These are phyloP conservation scores for Trichogramma evanescens DNA, from an alignment of 2,888 invertebrate genomes.

Conservation along the genomic window DNA sequence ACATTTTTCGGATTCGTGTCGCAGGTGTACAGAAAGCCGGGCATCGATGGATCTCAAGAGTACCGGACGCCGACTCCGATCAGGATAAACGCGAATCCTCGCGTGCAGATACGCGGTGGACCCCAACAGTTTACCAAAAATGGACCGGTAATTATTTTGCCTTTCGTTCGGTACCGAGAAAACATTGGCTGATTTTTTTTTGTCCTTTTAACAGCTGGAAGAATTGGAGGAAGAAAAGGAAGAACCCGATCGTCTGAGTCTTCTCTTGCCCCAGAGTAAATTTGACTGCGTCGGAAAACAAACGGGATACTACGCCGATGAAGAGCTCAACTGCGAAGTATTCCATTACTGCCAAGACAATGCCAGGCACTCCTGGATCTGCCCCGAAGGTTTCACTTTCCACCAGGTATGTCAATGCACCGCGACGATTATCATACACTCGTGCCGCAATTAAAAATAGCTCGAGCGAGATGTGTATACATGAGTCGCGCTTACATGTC, in stretches of 20 bases:
- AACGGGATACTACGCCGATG: constrained; percentile 87
- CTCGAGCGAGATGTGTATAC: neutral
- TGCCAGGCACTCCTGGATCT: constrained; percentile 86
- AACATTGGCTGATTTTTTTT: neutral
- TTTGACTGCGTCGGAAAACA: constrained; percentile 74
- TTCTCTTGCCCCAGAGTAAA: constrained; percentile 73
- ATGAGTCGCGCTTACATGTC: neutral
- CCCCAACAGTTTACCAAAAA: constrained; percentile 28
- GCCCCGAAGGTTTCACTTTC: constrained; percentile 84
- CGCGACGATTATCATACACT: neutral
- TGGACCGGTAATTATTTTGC: constrained; percentile 23
- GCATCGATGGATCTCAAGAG: constrained; percentile 24
- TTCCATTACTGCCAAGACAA: constrained; percentile 91
- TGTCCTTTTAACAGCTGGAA: constrained; percentile 15
- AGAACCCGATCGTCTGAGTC: constrained; percentile 76
- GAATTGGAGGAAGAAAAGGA: constrained; percentile 70
- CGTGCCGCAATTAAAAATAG: constrained; percentile 1
- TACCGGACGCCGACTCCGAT: constrained; percentile 26
- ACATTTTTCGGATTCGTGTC: constrained; percentile 1
- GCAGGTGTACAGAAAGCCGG: constrained; percentile 37
- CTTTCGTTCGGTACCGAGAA: neutral
- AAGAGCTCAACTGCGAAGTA: constrained; percentile 80
- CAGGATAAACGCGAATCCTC: constrained; percentile 6
- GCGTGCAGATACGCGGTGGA: constrained; percentile 28
- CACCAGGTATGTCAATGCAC: constrained; percentile 58